Evolutionary conservation across 1,140 invertebrate genomes (phyloP).

Genomic region (Drosophila murphyi): DNA sequence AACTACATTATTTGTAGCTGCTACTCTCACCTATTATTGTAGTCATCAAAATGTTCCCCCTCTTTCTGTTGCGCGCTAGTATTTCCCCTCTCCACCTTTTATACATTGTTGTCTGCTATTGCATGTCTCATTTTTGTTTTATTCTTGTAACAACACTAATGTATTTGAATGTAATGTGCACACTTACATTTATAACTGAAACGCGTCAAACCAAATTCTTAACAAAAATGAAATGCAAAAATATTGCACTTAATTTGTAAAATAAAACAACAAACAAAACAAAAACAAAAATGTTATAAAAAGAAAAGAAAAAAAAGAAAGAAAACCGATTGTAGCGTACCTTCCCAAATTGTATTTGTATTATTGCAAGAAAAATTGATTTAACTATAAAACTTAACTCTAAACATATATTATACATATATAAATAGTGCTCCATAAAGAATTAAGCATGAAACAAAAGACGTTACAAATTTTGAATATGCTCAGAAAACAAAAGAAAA

Average conservation of each 20-base stretch:
- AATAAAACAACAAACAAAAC: slow-evolving; percentile 33
- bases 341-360: slow-evolving; percentile 36
- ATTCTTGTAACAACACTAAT: slow-evolving; percentile 54
- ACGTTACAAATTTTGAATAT: slow-evolving; percentile 39
- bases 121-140: slow-evolving; percentile 30
- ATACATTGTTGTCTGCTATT: slow-evolving; percentile 15
- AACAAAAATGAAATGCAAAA: slow-evolving; percentile 46
- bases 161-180: slow-evolving; percentile 49
- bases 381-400: slow-evolving; percentile 18
- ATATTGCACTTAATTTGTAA: slow-evolving; percentile 58
- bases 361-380: slow-evolving; percentile 11
- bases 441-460: slow-evolving; percentile 10
- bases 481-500: slow-evolving; percentile 30
- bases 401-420: background rate
- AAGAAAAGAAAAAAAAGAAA: background rate
- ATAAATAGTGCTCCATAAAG: background rate
- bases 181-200: slow-evolving; percentile 49
- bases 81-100: slow-evolving; percentile 5
- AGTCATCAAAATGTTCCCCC: background rate
- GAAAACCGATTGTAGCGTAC: slow-evolving; percentile 34
- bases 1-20: too few species aligned
- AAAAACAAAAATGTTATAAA: slow-evolving; percentile 37
- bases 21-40: too few species aligned
- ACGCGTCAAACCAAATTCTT: slow-evolving; percentile 75
- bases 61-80: slow-evolving; percentile 23